Base-by-base conservation (phyloP, 2,888 invertebrate genomes). In the Torymus tubicola region DNA sequence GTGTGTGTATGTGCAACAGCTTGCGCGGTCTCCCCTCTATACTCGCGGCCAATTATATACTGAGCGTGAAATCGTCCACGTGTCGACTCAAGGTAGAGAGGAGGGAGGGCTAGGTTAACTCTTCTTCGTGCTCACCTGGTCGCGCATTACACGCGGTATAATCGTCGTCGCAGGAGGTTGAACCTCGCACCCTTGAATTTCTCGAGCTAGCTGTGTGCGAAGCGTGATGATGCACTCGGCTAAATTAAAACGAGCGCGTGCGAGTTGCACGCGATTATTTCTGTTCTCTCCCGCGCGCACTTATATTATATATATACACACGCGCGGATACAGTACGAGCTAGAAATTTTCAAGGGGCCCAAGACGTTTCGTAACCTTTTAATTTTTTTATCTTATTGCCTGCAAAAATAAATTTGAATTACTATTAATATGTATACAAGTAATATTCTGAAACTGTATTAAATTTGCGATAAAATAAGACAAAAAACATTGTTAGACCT, bases 221-320 rank as follows among this genome's bases (percentile, higher is more conserved):
- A 8, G 31, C 58, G 52, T 68, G 24, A n/a, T n/a, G n/a, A n/a
- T 14, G 85, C 83, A 87, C 86, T 87, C 86, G 86, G 86, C 84
- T 87, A 86, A 87, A 88, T 88, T 88, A 86, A 88, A 88, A 82
- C 31, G 77, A 65, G 74, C 81, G 78, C 77, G 81, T 75, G 76
- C 81, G 78, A 81, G 75, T 50, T 31, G 52, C 75, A 67, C 71
- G 72, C 60, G 67, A 67, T 73, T 64, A 75, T 60, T 78, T 77
- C 67, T 53, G 60, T 69, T 69, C 42, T n/a, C 18, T 78, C 31
- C 52, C 74, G 72, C 52, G 50, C 64, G 14, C 4, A 31, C 61
- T 24, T 24, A 24, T 2, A 24, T 24, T n/a, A 24, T 24, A 24
- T 24, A 24, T 24, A 24, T 24, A 24, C 24, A 24, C 2, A 3